Evolutionary conservation across 2,797 vertebrate species (phyloP).

Genomic region (Thalassophryne amazonica): DNA sequence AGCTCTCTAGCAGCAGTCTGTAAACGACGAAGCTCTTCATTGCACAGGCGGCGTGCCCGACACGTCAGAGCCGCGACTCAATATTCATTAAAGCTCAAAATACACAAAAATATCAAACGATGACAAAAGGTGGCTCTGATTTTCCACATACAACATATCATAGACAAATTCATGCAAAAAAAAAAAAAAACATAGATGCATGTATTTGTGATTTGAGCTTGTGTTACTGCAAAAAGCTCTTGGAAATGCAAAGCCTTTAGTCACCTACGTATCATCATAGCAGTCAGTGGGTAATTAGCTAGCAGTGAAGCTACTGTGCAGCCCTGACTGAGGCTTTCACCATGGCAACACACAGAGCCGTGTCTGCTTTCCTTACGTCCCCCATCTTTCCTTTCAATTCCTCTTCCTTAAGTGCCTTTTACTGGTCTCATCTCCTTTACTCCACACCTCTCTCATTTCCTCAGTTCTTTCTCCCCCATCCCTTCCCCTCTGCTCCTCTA

Average conservation of each 20-base stretch:
- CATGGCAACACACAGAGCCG: slow-evolving; percentile 76
- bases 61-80: slow-evolving; percentile 23
- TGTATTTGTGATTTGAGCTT: background rate
- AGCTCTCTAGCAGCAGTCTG: slow-evolving; percentile 32
- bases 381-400: background rate
- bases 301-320: slow-evolving; percentile 68
- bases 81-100: background rate
- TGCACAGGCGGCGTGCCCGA: slow-evolving; percentile 50
- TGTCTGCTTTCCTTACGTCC: slow-evolving; percentile 20
- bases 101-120: too few relatives aligned
- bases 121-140: too few relatives aligned
- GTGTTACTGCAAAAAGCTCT: slow-evolving; percentile 9
- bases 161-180: too few relatives aligned
- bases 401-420: slow-evolving; percentile 26
- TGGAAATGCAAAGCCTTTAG: slow-evolving; percentile 42
- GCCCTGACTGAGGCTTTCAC: slow-evolving; percentile 75
- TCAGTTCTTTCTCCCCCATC: slow-evolving; percentile 12
- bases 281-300: slow-evolving; percentile 73
- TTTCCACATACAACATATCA: background rate
- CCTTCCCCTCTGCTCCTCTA: background rate
- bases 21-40: slow-evolving; percentile 37
- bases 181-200: too few relatives aligned
- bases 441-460: slow-evolving; percentile 45
- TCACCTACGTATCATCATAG: slow-evolving; percentile 58
- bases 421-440: slow-evolving; percentile 20